A percentile compares a stretch with the other conserved stretches of the same genome.
phyloP scores from a whole-genome alignment of 2,797 vertebrate genomes.

The Falco naumanni region DNA sequence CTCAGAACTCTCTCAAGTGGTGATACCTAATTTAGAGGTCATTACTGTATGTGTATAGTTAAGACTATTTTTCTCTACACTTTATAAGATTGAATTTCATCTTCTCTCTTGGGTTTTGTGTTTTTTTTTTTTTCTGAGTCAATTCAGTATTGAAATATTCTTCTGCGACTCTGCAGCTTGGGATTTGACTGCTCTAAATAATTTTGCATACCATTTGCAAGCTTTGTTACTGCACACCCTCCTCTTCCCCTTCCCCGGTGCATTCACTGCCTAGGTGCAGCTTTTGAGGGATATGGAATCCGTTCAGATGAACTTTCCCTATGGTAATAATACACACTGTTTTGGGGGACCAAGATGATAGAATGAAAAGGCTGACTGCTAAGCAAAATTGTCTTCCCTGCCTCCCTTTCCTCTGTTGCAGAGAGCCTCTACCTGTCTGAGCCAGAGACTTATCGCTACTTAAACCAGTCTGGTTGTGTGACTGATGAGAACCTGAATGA shows the following conservation, averaged over 20 bases:
- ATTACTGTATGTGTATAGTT: neutral
- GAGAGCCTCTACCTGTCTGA: constrained; percentile 82
- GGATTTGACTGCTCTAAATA: neutral
- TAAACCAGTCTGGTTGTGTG: constrained; percentile 88
- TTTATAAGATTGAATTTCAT: neutral
- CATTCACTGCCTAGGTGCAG: neutral
- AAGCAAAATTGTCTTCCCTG: neutral
- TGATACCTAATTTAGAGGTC: neutral
- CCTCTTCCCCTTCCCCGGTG: neutral
- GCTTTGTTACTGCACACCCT: neutral
- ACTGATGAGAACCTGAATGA: constrained; percentile 86
- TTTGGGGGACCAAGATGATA: neutral
- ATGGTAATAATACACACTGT: neutral
- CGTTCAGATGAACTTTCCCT: neutral
- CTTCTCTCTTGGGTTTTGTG: neutral
- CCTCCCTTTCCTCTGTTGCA: neutral
- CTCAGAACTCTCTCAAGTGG: neutral
- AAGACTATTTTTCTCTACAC: neutral
- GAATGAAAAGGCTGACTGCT: neutral
- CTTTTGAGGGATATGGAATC: neutral
- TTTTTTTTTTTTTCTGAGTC: neutral
- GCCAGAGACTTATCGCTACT: constrained; percentile 84
- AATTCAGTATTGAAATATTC: neutral
- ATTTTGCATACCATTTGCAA: neutral
- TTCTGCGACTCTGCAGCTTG: neutral